A percentile compares a stretch with the other conserved stretches of the same genome.
Evolutionary conservation across 2,888 invertebrate species (phyloP).

Genomic region (Busseola fusca): DNA sequence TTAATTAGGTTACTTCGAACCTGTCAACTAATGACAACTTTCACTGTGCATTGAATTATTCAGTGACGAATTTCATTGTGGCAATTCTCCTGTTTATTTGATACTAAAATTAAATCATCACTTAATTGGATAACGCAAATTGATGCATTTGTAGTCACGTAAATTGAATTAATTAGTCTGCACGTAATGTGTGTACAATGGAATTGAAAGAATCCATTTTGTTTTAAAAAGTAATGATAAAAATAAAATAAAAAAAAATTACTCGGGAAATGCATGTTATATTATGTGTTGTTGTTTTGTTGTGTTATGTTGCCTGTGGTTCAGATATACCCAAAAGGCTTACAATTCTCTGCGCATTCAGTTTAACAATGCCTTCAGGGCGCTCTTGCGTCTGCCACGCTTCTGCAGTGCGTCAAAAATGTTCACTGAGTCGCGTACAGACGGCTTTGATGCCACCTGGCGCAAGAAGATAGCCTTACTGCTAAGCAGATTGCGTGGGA

Average conservation of each 20-base stretch:
- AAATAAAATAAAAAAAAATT: background rate
- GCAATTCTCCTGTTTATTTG: conserved; percentile 62
- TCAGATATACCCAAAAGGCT: too few species aligned
- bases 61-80: conserved; percentile 31
- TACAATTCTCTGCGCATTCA: too few species aligned
- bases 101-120: conserved; percentile 72
- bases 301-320: too few species aligned
- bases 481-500: too few species aligned
- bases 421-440: too few species aligned
- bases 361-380: too few species aligned
- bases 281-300: too few species aligned
- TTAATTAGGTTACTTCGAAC: conserved; percentile 19
- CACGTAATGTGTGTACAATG: conserved; percentile 52
- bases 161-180: conserved; percentile 73
- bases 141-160: conserved; percentile 71
- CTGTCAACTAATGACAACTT: conserved; percentile 31
- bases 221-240: conserved; percentile 50
- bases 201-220: conserved; percentile 50
- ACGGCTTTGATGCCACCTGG: too few species aligned
- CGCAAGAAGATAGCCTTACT: too few species aligned
- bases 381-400: too few species aligned
- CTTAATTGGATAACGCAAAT: conserved; percentile 71
- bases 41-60: conserved; percentile 44
- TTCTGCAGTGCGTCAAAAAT: too few species aligned
- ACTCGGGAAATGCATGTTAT: background rate